Conservation (phyloP, 2,797 vertebrate species). For the Neoniphon sammara region DNA sequence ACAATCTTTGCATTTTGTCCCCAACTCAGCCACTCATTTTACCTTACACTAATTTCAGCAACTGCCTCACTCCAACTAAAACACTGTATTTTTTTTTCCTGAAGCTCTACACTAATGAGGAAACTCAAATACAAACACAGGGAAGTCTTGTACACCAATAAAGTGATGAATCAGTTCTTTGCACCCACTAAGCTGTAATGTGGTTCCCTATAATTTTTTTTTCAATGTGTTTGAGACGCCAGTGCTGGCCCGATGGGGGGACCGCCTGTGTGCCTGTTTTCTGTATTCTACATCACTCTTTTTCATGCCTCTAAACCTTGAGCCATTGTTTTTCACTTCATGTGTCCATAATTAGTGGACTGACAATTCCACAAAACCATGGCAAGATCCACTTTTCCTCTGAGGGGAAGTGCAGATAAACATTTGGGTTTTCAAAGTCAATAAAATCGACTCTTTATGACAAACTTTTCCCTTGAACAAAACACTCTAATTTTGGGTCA, state of each 20-base stretch:
- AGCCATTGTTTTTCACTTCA: slow-evolving; percentile 58
- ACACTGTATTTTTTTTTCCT: neutral
- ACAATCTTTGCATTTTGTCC: neutral
- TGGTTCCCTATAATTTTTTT: neutral
- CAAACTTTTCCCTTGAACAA: slow-evolving; percentile 59
- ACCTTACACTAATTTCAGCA: neutral
- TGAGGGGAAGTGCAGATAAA: slow-evolving; percentile 47
- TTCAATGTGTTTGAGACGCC: slow-evolving; percentile 25
- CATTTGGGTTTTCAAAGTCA: slow-evolving; percentile 54
- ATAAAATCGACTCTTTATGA: slow-evolving; percentile 50
- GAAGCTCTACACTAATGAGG: slow-evolving; percentile 1
- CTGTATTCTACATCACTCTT: slow-evolving; percentile 9
- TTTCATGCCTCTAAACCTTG: slow-evolving; percentile 25
- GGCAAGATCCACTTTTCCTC: slow-evolving; percentile 37
- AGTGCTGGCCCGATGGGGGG: slow-evolving; percentile 8
- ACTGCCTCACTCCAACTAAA: neutral
- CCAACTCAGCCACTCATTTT: neutral
- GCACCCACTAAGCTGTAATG: too few relatives aligned
- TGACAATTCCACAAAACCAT: slow-evolving; percentile 54
- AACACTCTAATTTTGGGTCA: slow-evolving; percentile 61
- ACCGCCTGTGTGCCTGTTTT: slow-evolving; percentile 19
- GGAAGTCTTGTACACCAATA: neutral
- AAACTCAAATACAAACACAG: slow-evolving; percentile 19
- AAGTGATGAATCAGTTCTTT: slow-evolving; percentile 20
- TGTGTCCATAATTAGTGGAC: slow-evolving; percentile 64